Percentiles rank a stretch among this genome's conserved stretches.
Conservation (phyloP, 2,113 vertebrate species). For the Potamarius usumacintae region DNA sequence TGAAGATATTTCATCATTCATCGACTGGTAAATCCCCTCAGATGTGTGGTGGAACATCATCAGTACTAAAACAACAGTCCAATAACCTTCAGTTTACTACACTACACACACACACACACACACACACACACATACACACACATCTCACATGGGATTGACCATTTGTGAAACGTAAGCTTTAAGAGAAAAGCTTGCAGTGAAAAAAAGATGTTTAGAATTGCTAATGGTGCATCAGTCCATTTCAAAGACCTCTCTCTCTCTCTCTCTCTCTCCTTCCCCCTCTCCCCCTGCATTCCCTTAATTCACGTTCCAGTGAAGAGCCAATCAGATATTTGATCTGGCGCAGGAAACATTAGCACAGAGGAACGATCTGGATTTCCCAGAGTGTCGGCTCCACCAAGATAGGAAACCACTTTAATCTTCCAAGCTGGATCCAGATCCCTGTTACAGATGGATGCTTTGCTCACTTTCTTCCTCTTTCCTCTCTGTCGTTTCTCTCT, state of each 20-base stretch:
- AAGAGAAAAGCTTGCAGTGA: conserved; percentile 19
- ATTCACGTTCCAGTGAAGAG: conserved; percentile 65
- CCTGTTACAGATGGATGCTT: conserved; percentile 35
- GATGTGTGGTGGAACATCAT: not conserved
- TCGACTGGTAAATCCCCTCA: not conserved
- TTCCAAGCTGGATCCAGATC: conserved; percentile 49
- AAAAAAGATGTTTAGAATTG: conserved; percentile 65
- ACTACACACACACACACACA: not conserved
- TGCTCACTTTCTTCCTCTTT: conserved; percentile 39
- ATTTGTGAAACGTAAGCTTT: conserved; percentile 42
- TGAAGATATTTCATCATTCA: not conserved
- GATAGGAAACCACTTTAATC: conserved; percentile 64
- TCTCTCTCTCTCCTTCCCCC: not conserved
- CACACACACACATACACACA: not conserved
- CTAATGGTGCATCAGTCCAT: conserved; percentile 64
- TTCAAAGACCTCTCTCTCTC: conserved; percentile 59
- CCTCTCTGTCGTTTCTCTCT: conserved; percentile 31
- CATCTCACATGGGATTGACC: conserved; percentile 21
- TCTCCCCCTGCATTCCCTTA: conserved; percentile 54
- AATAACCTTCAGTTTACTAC: conserved; percentile 9
- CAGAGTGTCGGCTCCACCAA: conserved; percentile 51
- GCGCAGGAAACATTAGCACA: conserved; percentile 63
- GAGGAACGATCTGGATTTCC: conserved; percentile 61
- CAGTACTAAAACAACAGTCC: conserved; percentile 4
- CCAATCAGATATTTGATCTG: conserved; percentile 67